Percentiles rank a stretch among this genome's conserved stretches.
Conservation (phyloP, 2,113 vertebrate species). For the Paratilapia polleni region DNA sequence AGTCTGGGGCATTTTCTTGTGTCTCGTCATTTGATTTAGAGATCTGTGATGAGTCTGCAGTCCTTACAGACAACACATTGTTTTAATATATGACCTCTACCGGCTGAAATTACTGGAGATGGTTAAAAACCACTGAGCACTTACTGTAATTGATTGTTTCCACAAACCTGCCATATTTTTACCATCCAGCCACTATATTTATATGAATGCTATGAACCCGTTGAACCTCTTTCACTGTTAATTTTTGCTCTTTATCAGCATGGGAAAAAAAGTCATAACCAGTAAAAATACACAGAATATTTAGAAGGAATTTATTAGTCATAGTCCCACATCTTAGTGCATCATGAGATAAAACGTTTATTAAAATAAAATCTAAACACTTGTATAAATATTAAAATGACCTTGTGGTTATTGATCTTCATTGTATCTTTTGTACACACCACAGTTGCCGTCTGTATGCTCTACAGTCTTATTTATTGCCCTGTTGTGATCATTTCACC, state of each 20-base stretch:
- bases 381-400: neutral
- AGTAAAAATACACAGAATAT: constrained; percentile 44
- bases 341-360: neutral
- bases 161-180: constrained; percentile 51
- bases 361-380: neutral
- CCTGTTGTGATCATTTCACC: neutral
- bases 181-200: constrained; percentile 33
- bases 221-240: neutral
- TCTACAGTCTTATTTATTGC: neutral
- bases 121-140: constrained; percentile 60
- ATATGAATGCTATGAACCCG: neutral
- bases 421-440: neutral
- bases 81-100: constrained; percentile 58
- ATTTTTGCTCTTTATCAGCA: neutral
- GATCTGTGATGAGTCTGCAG: constrained; percentile 25
- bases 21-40: constrained; percentile 59
- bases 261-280: neutral
- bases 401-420: neutral
- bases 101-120: constrained; percentile 33
- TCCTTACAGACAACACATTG: constrained; percentile 39
- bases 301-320: constrained; percentile 56
- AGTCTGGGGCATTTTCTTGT: constrained; percentile 17
- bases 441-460: neutral
- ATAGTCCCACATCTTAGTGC: neutral
- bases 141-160: constrained; percentile 67